Evolutionary conservation across 2,888 invertebrate genomes (phyloP).

Genomic region (Sceliomorpha sp.): DNA sequence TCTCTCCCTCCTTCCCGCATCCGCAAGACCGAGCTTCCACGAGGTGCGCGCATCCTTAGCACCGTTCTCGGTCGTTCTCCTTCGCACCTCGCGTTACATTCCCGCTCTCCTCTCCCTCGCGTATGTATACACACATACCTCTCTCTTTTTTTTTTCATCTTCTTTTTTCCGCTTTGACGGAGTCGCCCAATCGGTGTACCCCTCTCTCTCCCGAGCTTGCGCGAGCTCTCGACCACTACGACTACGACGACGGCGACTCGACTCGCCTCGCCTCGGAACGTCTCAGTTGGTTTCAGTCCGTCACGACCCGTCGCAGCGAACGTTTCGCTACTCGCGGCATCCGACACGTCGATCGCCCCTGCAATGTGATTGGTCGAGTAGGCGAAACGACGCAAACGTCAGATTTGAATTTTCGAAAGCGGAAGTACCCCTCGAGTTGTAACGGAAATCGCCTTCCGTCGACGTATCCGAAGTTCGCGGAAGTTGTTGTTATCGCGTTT

Average conservation of each 20-base stretch:
- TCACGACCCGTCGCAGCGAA: constrained; percentile 8
- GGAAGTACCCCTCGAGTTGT: no score
- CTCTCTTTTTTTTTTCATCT: constrained; percentile 43
- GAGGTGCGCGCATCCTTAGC: constrained; percentile 3
- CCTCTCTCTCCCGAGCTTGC: constrained; percentile 37
- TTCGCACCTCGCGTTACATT: constrained; percentile 18
- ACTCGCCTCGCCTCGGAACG: constrained; percentile 23
- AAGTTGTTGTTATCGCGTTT: no score
- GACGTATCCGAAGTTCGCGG: no score
- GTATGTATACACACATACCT: constrained; percentile 28
- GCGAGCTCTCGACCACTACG: no score
- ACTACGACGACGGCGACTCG: constrained; percentile 4
- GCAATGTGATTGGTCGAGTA: no score
- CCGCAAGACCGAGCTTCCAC: constrained; percentile 1
- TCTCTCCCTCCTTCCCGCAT: constrained; percentile 8
- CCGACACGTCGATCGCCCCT: no score
- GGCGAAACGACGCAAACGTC: neutral
- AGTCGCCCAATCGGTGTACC: constrained; percentile 38
- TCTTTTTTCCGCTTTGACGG: constrained; percentile 9
- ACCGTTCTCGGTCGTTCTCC: constrained; percentile 17
- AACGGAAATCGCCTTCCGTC: constrained; percentile 45
- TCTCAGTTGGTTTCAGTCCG: constrained; percentile 30
- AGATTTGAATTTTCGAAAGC: neutral
- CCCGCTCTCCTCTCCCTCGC: constrained; percentile 3
- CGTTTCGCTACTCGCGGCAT: neutral